These are phyloP conservation scores for Scartelaos histophorus DNA, from an alignment of 2,113 vertebrate genomes.

Conservation along the genomic window DNA sequence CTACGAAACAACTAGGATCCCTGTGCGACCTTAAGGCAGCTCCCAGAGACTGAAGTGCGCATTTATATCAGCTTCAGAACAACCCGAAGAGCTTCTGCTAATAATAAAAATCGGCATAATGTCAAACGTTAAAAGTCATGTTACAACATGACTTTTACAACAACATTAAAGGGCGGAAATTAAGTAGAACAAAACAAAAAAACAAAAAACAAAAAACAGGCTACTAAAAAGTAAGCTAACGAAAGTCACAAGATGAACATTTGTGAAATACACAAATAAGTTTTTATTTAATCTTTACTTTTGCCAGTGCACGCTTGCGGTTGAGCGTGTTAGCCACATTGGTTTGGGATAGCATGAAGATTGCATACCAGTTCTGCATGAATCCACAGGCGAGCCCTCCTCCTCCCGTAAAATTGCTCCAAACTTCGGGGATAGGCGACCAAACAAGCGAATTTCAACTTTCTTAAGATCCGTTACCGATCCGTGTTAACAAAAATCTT, in stretches of 20 bases:
- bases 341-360: neutral
- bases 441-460: neutral
- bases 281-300: neutral
- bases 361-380: conserved; percentile 40
- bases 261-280: neutral
- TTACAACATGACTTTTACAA: no score
- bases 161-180: no score
- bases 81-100: no score
- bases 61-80: no score
- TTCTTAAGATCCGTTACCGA: neutral
- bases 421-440: conserved; percentile 16
- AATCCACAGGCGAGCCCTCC: conserved; percentile 43
- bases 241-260: neutral
- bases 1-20: no score
- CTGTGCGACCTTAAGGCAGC: no score
- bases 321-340: neutral
- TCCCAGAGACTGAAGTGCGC: no score
- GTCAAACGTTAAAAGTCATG: no score
- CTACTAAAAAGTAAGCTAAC: neutral
- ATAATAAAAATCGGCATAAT: no score
- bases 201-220: neutral
- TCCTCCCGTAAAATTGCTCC: conserved; percentile 33
- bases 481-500: neutral
- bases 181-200: neutral
- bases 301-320: neutral